Conservation (phyloP, 1,140 invertebrate species). For the Bombus picipes region DNA sequence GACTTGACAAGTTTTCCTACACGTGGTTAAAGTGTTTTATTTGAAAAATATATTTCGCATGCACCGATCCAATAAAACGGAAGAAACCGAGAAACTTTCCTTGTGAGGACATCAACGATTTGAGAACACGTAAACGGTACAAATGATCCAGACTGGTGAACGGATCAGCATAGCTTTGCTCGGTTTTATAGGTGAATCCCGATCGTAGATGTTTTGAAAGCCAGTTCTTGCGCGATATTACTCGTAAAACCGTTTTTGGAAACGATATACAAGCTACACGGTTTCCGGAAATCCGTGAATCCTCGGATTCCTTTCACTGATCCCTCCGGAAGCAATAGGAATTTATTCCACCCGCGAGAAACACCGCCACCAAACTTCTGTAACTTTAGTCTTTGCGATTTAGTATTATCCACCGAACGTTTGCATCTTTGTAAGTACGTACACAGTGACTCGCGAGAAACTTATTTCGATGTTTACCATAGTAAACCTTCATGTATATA, state of each 20-base stretch:
- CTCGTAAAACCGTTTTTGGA: conserved; percentile 1
- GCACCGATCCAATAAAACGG: background rate
- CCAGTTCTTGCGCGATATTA: background rate
- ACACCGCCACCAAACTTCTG: background rate
- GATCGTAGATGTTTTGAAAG: background rate
- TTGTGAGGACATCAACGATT: too few relatives aligned
- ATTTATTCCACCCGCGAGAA: background rate
- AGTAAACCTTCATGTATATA: too few relatives aligned
- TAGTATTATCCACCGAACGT: background rate
- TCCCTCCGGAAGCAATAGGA: background rate
- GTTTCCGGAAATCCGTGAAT: background rate
- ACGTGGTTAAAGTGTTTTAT: too few relatives aligned
- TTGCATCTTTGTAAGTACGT: background rate
- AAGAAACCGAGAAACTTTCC: background rate
- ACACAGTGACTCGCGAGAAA: too few relatives aligned
- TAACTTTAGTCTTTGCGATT: background rate
- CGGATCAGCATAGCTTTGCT: conserved; percentile 6
- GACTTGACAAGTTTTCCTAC: too few relatives aligned
- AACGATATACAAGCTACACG: background rate
- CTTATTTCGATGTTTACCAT: too few relatives aligned
- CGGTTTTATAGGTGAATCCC: conserved; percentile 11
- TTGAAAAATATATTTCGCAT: too few relatives aligned
- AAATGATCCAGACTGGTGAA: background rate
- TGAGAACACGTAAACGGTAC: background rate
- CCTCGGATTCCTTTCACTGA: background rate